phyloP scores from a whole-genome alignment of 2,113 vertebrate species.

The Aldabrachelys gigantea region DNA sequence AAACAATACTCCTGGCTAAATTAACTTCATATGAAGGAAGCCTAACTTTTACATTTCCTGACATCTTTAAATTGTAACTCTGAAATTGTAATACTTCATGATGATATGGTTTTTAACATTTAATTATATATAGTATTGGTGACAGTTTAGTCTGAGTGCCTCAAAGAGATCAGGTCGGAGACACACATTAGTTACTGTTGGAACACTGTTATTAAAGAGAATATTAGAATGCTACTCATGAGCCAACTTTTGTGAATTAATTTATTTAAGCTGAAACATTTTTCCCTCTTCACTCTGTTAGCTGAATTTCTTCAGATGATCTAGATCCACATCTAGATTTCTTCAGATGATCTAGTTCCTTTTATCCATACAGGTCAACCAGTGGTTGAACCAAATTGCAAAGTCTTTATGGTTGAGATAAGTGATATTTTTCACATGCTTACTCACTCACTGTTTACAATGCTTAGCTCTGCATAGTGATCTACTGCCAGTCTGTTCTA shows the following conservation, averaged over 20 bases:
- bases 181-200: background rate
- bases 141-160: background rate
- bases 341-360: background rate
- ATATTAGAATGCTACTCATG: background rate
- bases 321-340: background rate
- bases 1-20: background rate
- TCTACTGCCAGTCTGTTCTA: slow-evolving; percentile 12
- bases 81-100: background rate
- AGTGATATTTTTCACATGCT: slow-evolving; percentile 15
- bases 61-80: background rate
- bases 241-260: background rate
- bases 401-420: background rate
- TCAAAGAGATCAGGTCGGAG: background rate
- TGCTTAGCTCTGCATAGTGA: slow-evolving; percentile 44
- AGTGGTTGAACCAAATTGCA: background rate
- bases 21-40: background rate
- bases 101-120: background rate
- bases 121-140: background rate
- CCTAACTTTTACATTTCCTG: background rate
- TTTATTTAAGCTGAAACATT: background rate
- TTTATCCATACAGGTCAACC: background rate
- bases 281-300: background rate
- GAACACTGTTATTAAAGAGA: background rate
- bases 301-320: background rate
- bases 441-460: background rate